A percentile compares a stretch with the other conserved stretches of the same genome.
phyloP scores from a whole-genome alignment of 1,140 invertebrate genomes.

The Lordiphosa mommai region DNA sequence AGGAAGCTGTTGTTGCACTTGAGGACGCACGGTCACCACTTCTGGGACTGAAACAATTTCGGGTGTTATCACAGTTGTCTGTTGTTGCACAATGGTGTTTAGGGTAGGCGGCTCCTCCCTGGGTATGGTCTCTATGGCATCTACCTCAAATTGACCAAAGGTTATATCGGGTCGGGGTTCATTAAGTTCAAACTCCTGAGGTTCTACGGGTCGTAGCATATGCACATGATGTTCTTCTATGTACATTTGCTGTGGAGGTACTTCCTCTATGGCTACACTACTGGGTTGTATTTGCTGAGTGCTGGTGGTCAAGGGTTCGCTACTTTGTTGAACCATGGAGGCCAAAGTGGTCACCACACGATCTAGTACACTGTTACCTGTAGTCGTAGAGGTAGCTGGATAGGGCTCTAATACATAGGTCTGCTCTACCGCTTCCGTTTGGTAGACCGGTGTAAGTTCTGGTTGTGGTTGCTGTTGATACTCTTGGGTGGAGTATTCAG shows the following conservation, averaged over 20 bases:
- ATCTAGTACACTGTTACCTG: slow-evolving; percentile 63
- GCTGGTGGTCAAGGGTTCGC: slow-evolving; percentile 52
- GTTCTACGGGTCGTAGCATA: slow-evolving; percentile 49
- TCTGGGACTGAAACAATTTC: slow-evolving; percentile 16
- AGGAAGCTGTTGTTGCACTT: slow-evolving; percentile 33
- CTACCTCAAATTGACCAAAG: slow-evolving; percentile 72
- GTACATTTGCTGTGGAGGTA: slow-evolving; percentile 32
- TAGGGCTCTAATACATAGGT: slow-evolving; percentile 49
- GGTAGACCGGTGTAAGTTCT: slow-evolving; percentile 20
- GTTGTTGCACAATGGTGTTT: slow-evolving; percentile 27
- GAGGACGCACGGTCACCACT: slow-evolving; percentile 34
- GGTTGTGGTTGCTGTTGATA: slow-evolving; percentile 35
- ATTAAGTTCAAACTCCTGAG: slow-evolving; percentile 63
- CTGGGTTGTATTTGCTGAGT: slow-evolving; percentile 57
- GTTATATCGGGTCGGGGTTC: slow-evolving; percentile 72
- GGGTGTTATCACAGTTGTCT: slow-evolving; percentile 59
- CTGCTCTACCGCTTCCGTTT: slow-evolving; percentile 38
- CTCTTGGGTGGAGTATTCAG: slow-evolving; percentile 36
- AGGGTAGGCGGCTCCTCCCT: slow-evolving; percentile 23
- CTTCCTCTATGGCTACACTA: slow-evolving; percentile 3
- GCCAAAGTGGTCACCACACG: slow-evolving; percentile 68
- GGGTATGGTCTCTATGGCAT: slow-evolving; percentile 72
- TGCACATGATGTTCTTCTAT: slow-evolving; percentile 56
- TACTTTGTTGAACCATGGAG: slow-evolving; percentile 62
- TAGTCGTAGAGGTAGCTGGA: slow-evolving; percentile 27